Evolutionary conservation across 2,888 invertebrate species (phyloP), one percentile per base, ranked within the genome.

Genomic region (Agrotis segetum): DNA sequence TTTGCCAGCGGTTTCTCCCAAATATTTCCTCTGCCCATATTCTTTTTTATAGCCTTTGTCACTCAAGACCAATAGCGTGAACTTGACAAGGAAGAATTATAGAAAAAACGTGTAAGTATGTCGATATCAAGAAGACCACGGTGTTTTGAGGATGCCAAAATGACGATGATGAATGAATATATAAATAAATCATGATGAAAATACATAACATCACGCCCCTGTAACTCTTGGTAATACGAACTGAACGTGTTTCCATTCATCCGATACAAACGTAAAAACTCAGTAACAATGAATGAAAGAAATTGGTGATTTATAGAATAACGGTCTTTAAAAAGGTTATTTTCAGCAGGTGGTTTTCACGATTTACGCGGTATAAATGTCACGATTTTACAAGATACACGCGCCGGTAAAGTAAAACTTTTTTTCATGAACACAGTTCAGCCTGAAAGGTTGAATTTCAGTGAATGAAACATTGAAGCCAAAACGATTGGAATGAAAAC

Each of bases 301-400:
- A 53, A 34, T 29, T 44, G 19, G 58, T 53, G 29, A 49, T 46
- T 68, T 19, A 60, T 49, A 55, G n/a, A 59, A 34, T 53, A 73
- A 60, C 21, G 11, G 17, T 19, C 21, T 14, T 2, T 5, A 13
- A 50, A 49, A 70, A 46, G 16, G 7, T 21, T 14, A 16, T 49
- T 58, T 65, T n/a, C 44, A 60, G 47, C 77, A 77, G 72, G 72
- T 72, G 77, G n/a, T 16, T 64, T 21, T 61, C 49, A 56, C 50
- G 49, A 77, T 14, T 50, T 46, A 61, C 34, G 16, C 21, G 44
- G 17, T 65, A 56, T 19, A 49, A 70, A 46, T 71, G 71, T 77
- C 74, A 74, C 60, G 60, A 55, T 1, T 21, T 74, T 16, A 73
- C 14, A 29, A n/a, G 16, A 11, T 9, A n/a, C 52, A 46, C 55